phyloP scores from a whole-genome alignment of 2,888 invertebrate species.

The Tridacna crocea region DNA sequence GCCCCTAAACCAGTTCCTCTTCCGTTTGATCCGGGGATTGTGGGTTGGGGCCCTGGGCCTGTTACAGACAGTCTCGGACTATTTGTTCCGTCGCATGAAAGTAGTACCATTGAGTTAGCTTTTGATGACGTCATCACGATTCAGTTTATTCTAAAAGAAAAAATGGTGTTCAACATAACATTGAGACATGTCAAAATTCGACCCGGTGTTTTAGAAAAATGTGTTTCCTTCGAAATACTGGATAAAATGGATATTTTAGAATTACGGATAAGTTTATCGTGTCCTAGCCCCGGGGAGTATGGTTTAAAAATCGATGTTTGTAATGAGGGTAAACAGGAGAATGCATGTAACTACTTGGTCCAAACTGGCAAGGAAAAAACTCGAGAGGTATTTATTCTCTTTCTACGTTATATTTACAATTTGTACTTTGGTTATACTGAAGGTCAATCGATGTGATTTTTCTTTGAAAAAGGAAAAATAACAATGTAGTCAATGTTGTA shows the following conservation, averaged over 20 bases:
- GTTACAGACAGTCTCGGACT: conserved; percentile 47
- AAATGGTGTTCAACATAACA: conserved; percentile 28
- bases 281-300: conserved; percentile 43
- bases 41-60: conserved; percentile 57
- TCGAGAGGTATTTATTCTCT: conserved; percentile 39
- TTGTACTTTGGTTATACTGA: too few relatives aligned
- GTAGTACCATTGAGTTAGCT: conserved; percentile 30
- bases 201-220: conserved; percentile 32
- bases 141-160: conserved; percentile 42
- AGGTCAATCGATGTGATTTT: too few relatives aligned
- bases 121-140: conserved; percentile 36
- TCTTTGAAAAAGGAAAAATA: too few relatives aligned
- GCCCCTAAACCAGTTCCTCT: conserved; percentile 28
- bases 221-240: conserved; percentile 39
- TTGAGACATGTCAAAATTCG: conserved; percentile 34
- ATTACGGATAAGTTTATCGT: conserved; percentile 44
- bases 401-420: background rate
- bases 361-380: conserved; percentile 27
- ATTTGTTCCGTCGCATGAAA: conserved; percentile 49
- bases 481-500: too few relatives aligned
- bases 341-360: conserved; percentile 54
- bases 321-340: conserved; percentile 19
- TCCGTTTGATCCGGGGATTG: conserved; percentile 55
- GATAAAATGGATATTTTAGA: conserved; percentile 34
- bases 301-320: conserved; percentile 51